phyloP scores from a whole-genome alignment of 2,797 vertebrate genomes.

The Protonibea diacanthus region DNA sequence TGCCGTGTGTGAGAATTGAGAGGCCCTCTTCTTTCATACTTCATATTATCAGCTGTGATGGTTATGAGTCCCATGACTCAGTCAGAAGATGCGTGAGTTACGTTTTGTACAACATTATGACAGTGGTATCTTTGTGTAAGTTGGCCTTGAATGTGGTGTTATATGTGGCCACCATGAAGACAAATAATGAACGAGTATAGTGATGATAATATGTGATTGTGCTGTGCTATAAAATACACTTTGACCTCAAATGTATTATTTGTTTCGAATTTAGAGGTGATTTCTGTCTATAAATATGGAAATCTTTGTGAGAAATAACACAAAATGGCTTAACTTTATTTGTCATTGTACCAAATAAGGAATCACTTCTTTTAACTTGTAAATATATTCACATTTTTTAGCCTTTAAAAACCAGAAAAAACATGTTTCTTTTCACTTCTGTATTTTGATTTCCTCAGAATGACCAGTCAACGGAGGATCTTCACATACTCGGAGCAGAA shows the following conservation, averaged over 20 bases:
- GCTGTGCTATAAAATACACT: not conserved
- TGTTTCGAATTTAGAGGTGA: not conserved
- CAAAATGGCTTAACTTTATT: not conserved
- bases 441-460: conserved; percentile 83
- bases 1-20: not conserved
- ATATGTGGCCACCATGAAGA: not conserved
- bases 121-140: conserved; percentile 43
- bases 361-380: not conserved
- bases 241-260: not conserved
- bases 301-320: not conserved
- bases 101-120: conserved; percentile 9
- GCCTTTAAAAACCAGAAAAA: too few species aligned
- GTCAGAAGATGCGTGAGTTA: conserved; percentile 36
- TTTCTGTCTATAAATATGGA: not conserved
- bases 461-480: conserved; percentile 90
- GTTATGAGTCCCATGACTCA: conserved; percentile 35
- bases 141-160: conserved; percentile 19
- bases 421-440: not conserved
- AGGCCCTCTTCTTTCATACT: conserved; percentile 1
- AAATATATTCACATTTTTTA: not conserved
- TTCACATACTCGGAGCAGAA: conserved; percentile 91
- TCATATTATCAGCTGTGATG: conserved; percentile 8
- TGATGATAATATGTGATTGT: not conserved
- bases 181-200: not conserved
- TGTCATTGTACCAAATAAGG: not conserved